Base-by-base conservation (phyloP, 2,888 invertebrate genomes). In the Hyles lineata region DNA sequence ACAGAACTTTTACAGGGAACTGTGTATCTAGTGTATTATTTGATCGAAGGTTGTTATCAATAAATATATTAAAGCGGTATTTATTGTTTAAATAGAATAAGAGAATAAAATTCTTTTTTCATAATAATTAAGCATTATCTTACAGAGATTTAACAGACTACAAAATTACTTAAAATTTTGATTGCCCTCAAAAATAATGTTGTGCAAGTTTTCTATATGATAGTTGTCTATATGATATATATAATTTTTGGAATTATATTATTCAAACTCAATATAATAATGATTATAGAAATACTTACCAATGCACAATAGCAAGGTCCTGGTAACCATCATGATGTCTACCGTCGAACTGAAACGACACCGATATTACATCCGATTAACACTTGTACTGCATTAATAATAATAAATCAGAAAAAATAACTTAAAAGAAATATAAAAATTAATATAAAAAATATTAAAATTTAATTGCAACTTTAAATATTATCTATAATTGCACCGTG, bases 341-440 rank as follows among this genome's bases (percentile, higher is more conserved):
- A 84, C 88, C 91, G 90, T 89, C 92, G 89, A 90, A 92, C 94
- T 93, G 94, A 92, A 92, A 92, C n/a, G n/a, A n/a, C 85, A 89
- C 85, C 82, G 76, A 77, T 76, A 70, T 50, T 74, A 80, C 80
- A 81, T 80, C 83, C 83, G 81, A 78, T 77, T 75, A 76, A 75
- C 71, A 74, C 67, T 67, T 50, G 17, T 35, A 35, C 19, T 32
- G 5, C 19, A 52, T 55, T 55, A n/a, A 55, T 55, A 43, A 43
- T n/a, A n/a, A 55, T 6, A 19, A n/a, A 55, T 19, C 17, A 55
- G n/a, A 55, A n/a, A 52, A 77, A 74, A 77, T 75, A 73, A 76
- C 71, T 74, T 71, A 73, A 43, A 11, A 9, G 74, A 71, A 74
- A 76, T 76, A 74, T 78, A 73, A 69, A 76, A 74, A 70, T 70